phyloP scores from a whole-genome alignment of 2,888 invertebrate genomes.

The Ferdinandea cuprea region DNA sequence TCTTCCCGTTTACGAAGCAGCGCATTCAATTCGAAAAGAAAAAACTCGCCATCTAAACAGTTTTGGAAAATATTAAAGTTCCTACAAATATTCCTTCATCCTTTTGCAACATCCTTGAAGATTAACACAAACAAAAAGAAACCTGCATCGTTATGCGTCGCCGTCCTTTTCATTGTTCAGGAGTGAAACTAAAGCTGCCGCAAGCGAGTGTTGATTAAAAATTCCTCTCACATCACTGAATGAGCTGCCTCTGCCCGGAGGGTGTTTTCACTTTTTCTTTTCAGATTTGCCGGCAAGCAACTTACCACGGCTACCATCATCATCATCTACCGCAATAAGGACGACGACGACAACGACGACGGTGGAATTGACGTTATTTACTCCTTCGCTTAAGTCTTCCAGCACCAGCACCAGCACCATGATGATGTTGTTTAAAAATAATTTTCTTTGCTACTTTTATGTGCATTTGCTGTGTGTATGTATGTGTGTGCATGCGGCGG shows the following conservation, averaged over 20 bases:
- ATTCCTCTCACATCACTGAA: constrained; percentile 44
- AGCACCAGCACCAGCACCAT: not conserved
- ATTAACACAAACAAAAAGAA: constrained; percentile 32
- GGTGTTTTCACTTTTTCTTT: constrained; percentile 45
- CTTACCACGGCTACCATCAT: constrained; percentile 13
- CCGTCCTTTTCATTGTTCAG: constrained; percentile 38
- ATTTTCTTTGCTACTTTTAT: constrained; percentile 28
- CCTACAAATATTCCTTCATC: too few species aligned
- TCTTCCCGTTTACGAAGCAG: too few species aligned
- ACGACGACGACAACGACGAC: not conserved
- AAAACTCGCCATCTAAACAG: too few species aligned
- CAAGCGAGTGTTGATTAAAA: constrained; percentile 70
- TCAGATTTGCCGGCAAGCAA: constrained; percentile 25
- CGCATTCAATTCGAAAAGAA: too few species aligned
- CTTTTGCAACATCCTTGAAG: constrained; percentile 26
- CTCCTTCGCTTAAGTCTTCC: constrained; percentile 4
- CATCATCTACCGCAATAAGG: constrained; percentile 7
- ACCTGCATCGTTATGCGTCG: constrained; percentile 21
- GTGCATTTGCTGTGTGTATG: not conserved
- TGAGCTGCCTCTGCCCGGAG: not conserved
- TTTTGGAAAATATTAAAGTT: too few species aligned
- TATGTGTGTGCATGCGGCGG: not conserved
- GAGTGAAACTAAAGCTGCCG: constrained; percentile 47
- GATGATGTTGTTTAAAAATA: constrained; percentile 35
- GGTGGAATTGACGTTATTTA: constrained; percentile 57